Base-by-base conservation (phyloP, 2,113 vertebrate genomes). In the Hydrochoerus hydrochaeris region DNA sequence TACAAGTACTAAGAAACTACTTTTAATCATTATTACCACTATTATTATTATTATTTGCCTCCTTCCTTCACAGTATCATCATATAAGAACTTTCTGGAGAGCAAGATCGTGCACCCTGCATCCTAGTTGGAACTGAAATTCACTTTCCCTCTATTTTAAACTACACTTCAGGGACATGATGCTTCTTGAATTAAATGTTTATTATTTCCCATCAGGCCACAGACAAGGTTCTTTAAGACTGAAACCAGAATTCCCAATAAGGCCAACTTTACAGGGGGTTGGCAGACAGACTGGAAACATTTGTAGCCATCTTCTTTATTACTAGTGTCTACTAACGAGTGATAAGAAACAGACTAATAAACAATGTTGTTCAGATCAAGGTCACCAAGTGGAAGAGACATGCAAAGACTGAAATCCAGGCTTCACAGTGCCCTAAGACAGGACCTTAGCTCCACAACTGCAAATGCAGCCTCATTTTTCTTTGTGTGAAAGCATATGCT, bases 181-280 rank as follows among this genome's bases (percentile, higher is more conserved):
- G 52, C 24, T 69, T 81, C 14, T 16, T 41, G 3, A 87, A 73
- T 90, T 92, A 87, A 89, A 81, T 87, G 67, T 87, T 83, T 95
- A 73, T 63, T 69, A 90, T 90, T 92, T 94, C 52, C 65, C 28
- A 20, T 85, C 44, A 63, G 78, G 35, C 38, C 69, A 88, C 52
- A 65, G 69, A 77, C 16, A 88, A 80, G 5, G 3, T 80, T 82
- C 65, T 84, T n/a, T 44, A 60, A 92, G 62, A 94, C 26, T 52
- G 87, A 94, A 94, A 65, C 32, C 10, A 58, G 0, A 97, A 54
- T 71, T 95, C 60, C 86, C 41, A 75, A 52, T 28, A 89, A 95
- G 26, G 75, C 58, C 90, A 91, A 38, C 32, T 58, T 80, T 46
- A 49, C 73, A 86, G 35, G 54, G 22, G 11, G 26, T 24, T 89